Conservation (phyloP, 2,888 invertebrate species). For the Rhagophthalmus giganteus region DNA sequence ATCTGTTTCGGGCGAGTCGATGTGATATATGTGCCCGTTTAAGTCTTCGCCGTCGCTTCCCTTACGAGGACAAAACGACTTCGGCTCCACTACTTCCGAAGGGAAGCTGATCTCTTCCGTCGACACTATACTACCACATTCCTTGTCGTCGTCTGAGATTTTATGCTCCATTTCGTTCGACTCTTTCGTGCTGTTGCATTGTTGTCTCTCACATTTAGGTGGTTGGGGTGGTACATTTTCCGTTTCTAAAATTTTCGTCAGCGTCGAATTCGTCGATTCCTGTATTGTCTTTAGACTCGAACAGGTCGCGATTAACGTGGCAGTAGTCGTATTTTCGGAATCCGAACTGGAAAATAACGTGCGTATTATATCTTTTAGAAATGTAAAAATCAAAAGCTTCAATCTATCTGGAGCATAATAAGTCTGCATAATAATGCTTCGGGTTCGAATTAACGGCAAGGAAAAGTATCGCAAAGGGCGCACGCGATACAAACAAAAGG, state of each 20-base stretch:
- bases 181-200: conserved; percentile 47
- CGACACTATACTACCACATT: conserved; percentile 66
- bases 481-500: too few species aligned
- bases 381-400: too few species aligned
- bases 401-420: too few species aligned
- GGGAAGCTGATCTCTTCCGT: conserved; percentile 74
- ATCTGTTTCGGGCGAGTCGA: conserved; percentile 84
- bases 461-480: too few species aligned
- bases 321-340: conserved; percentile 27
- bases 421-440: too few species aligned
- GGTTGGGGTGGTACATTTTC: conserved; percentile 35
- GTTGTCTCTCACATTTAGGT: conserved; percentile 53
- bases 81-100: conserved; percentile 65
- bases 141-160: conserved; percentile 58
- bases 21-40: conserved; percentile 70
- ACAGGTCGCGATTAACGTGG: conserved; percentile 41
- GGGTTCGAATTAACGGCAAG: too few species aligned
- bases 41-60: conserved; percentile 57
- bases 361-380: too few species aligned
- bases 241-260: conserved; percentile 30
- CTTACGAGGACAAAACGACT: conserved; percentile 53
- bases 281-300: conserved; percentile 45
- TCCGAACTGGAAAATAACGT: conserved; percentile 30
- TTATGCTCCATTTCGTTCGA: conserved; percentile 51
- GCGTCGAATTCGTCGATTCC: conserved; percentile 27